Evolutionary conservation across 2,113 vertebrate genomes (phyloP).

Genomic region (Urocolius indicus): DNA sequence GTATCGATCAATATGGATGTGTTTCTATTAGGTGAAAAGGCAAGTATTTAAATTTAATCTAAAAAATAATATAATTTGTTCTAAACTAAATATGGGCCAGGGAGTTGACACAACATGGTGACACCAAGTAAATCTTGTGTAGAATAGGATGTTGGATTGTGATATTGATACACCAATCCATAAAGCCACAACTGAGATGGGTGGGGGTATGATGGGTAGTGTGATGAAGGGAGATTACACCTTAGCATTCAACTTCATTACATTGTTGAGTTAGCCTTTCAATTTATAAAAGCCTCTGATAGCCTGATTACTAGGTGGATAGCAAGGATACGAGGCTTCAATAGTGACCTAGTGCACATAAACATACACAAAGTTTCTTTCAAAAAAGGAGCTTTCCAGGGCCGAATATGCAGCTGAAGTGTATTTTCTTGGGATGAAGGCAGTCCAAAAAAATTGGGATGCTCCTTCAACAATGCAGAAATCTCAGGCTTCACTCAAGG

Average conservation of each 20-base stretch:
- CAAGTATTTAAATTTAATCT: neutral
- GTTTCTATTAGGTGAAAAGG: neutral
- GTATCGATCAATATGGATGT: too few species aligned
- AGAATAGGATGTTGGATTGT: neutral
- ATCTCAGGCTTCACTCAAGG: neutral
- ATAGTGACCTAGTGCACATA: neutral
- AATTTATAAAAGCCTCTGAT: neutral
- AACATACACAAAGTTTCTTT: neutral
- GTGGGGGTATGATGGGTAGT: neutral
- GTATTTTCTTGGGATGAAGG: neutral
- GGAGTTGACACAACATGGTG: neutral
- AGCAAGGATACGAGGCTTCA: neutral
- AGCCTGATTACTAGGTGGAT: neutral
- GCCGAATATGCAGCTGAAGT: neutral
- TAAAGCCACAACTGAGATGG: neutral
- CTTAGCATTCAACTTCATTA: neutral
- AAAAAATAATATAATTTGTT: neutral
- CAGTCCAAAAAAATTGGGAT: neutral
- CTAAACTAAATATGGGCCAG: neutral
- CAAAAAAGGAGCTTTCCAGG: neutral
- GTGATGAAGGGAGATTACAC: neutral
- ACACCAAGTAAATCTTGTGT: neutral
- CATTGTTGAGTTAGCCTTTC: neutral
- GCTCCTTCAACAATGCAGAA: neutral
- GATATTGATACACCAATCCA: neutral